phyloP scores from a whole-genome alignment of 2,797 vertebrate genomes.

The Aotus griseimembra region DNA sequence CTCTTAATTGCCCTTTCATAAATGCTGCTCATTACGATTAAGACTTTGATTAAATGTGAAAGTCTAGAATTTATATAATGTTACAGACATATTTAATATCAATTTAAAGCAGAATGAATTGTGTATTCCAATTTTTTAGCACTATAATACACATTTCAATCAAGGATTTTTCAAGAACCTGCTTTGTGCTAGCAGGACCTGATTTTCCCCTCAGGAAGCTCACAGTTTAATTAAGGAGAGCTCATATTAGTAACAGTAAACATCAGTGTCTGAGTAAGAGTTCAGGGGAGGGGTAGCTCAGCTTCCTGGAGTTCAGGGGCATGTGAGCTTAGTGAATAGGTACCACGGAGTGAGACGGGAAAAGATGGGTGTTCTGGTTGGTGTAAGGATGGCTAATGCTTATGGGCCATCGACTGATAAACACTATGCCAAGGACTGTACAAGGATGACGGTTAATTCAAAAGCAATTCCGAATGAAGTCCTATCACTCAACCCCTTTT shows the following conservation, averaged over 20 bases:
- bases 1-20: constrained; percentile 73
- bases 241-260: not conserved
- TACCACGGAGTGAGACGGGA: too few species aligned
- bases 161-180: not conserved
- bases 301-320: not conserved
- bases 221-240: not conserved
- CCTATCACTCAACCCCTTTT: not conserved
- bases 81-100: constrained; percentile 43
- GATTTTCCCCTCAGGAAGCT: not conserved
- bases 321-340: not conserved
- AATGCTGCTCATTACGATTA: constrained; percentile 72
- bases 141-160: not conserved
- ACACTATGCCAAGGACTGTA: not conserved
- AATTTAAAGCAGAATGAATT: constrained; percentile 10
- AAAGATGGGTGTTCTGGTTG: not conserved
- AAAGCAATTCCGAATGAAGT: not conserved
- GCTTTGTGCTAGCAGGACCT: not conserved
- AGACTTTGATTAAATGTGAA: constrained; percentile 73
- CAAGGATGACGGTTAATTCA: not conserved
- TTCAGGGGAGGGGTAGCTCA: not conserved
- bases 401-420: fast-evolving
- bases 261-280: not conserved
- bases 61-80: constrained; percentile 60
- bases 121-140: not conserved
- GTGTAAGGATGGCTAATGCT: fast-evolving